Evolutionary conservation across 23 tunicate genomes (phyloP).

Genomic region (Ciona savignyi): DNA sequence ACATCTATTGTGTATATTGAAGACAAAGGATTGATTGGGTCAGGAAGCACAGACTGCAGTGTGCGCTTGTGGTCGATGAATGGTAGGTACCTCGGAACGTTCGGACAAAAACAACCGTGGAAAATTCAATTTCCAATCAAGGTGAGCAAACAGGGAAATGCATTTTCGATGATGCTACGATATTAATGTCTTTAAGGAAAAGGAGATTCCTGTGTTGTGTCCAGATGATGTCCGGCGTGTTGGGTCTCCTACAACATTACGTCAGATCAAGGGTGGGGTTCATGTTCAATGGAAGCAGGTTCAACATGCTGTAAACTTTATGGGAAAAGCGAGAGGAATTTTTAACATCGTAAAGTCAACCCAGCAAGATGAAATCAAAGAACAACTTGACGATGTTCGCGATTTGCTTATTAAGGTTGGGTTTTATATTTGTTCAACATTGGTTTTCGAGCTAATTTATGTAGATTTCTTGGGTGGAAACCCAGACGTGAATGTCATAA

Average conservation of each 20-base stretch:
- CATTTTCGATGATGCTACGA: too few species aligned
- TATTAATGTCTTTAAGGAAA: slow-evolving; percentile 1
- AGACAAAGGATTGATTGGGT: slow-evolving; percentile 5
- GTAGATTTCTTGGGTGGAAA: too few species aligned
- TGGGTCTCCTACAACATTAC: slow-evolving; percentile 29
- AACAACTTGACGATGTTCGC: slow-evolving; percentile 9
- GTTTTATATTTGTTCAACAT: neutral
- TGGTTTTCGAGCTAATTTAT: too few species aligned
- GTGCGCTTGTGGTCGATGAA: slow-evolving; percentile 18
- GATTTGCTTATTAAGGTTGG: slow-evolving; percentile 13
- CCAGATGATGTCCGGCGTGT: slow-evolving; percentile 32
- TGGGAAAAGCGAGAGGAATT: too few species aligned
- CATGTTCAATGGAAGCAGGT: slow-evolving; percentile 43
- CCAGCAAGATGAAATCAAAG: slow-evolving; percentile 19
- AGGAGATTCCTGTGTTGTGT: slow-evolving; percentile 14
- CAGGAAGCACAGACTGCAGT: slow-evolving; percentile 31
- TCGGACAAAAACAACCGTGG: slow-evolving; percentile 25
- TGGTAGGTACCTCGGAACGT: slow-evolving; percentile 44
- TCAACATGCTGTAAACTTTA: slow-evolving; percentile 24
- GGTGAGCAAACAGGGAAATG: too few species aligned
- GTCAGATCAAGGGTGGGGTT: slow-evolving; percentile 21
- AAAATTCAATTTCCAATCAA: slow-evolving; percentile 14
- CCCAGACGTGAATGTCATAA: too few species aligned
- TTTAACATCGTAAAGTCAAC: too few species aligned
- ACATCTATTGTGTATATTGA: slow-evolving; percentile 14